These are phyloP conservation scores for Hyperoodon ampullatus DNA, from an alignment of 2,113 vertebrate genomes.

Conservation along the genomic window DNA sequence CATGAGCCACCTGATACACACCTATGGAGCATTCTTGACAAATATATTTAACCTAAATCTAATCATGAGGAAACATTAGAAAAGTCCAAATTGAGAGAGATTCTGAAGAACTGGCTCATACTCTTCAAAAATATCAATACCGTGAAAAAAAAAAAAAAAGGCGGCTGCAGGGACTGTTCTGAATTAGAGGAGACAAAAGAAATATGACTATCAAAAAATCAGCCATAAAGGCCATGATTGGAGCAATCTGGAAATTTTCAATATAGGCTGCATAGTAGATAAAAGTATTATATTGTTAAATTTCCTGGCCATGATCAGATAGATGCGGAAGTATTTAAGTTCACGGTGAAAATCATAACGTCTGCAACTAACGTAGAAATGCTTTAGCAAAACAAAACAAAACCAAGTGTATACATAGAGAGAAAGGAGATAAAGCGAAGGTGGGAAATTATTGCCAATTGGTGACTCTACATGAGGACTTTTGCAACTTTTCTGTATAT, in stretches of 20 bases:
- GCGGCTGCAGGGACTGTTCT: neutral
- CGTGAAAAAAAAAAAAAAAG: neutral
- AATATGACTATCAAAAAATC: neutral
- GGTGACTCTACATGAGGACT: neutral
- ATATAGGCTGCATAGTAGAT: neutral
- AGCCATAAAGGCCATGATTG: neutral
- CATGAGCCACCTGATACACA: neutral
- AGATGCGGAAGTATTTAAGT: neutral
- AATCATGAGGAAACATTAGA: neutral
- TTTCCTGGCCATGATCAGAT: neutral
- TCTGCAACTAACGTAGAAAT: constrained; percentile 15
- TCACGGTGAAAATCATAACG: neutral
- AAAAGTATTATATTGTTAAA: neutral
- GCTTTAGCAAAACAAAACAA: neutral
- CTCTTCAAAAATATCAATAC: neutral
- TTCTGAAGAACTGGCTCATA: neutral
- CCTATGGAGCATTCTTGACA: neutral
- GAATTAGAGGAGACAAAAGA: neutral
- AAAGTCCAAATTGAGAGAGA: neutral
- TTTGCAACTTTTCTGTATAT: neutral
- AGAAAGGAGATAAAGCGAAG: neutral
- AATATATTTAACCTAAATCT: constrained; percentile 23
- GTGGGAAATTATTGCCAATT: neutral
- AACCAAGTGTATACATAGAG: neutral
- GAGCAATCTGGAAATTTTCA: neutral